phyloP scores from a whole-genome alignment of 2,888 invertebrate genomes.

The Periphyllus acericola region DNA sequence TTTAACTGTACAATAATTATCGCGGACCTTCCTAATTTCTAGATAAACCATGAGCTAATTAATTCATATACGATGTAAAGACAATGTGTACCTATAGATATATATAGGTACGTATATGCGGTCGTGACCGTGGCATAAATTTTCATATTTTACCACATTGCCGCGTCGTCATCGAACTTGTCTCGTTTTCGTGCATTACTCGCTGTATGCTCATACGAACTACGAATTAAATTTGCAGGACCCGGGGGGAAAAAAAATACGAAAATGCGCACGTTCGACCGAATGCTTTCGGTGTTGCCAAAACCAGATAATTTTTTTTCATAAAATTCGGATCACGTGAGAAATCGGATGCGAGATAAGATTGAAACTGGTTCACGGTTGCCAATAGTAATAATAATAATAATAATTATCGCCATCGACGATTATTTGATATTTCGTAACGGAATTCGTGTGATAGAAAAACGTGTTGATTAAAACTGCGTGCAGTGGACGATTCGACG shows the following conservation, averaged over 20 bases:
- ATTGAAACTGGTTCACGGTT: slow-evolving; percentile 19
- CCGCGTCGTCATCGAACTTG: neutral
- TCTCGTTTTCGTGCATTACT: neutral
- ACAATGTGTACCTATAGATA: neutral
- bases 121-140: slow-evolving; percentile 9
- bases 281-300: neutral
- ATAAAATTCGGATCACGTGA: slow-evolving; percentile 8
- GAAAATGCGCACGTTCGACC: neutral
- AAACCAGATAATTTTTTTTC: slow-evolving; percentile 10
- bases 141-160: neutral
- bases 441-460: neutral
- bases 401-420: neutral
- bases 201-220: too few relatives aligned
- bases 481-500: neutral
- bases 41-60: neutral
- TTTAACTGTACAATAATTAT: neutral
- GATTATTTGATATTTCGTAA: slow-evolving; percentile 6
- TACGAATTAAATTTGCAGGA: neutral
- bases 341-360: slow-evolving; percentile 26
- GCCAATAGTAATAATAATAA: neutral
- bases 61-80: neutral
- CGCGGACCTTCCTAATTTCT: neutral
- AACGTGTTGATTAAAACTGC: neutral
- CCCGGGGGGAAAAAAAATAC: neutral
- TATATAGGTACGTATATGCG: neutral